Base-by-base conservation (phyloP, 2,797 vertebrate species). In the Strix occidentalis region DNA sequence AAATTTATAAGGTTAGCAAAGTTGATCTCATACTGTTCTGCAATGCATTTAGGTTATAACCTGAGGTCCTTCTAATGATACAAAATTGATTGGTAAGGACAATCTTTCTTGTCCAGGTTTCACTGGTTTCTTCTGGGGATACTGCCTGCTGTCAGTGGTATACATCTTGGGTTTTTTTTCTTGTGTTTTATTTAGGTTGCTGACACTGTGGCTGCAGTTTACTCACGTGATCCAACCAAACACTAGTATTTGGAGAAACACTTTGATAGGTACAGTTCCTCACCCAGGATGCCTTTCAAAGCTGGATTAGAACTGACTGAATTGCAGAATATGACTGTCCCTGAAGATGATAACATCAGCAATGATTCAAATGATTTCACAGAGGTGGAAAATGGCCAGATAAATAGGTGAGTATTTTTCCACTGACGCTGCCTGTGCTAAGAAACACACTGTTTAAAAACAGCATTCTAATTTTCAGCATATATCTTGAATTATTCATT, bases 331-430 rank as follows among this genome's bases (percentile, higher is more conserved):
- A 98, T 98, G 98, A 98, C 97, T 31, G 96, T 98, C 39, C 98
- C 98, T 4, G 98, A 98, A 82, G 98, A 98, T 72, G 98, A 98
- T 87, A 98, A 98, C 58, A 72, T 98, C 88, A 98, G 98, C 97
- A 98, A 98, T 65, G 98, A 98, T 90, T 98, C 98, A 71, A 98
- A 98, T 80, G 98, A 98, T 94, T 98, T 98, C 95, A 98, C 98
- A 10, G 98, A 98, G 90, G 98, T 98, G 64, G 98, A 98, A 96
- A 98, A 98, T 64, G 98, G 97, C 50, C 98, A 98, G 51, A 98
- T 98, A 97, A 98, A 98, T 94, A 98, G 98, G 98, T 98, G 86
- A 97, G 98, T 97, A 90, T 95, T 97, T 97, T 97, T 97, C 96
- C 90, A 95, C 74, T 95, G 90, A 89, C 9, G 11, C 53, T 93